Evolutionary conservation across 1,140 invertebrate genomes (phyloP).

Genomic region (Drosophila lacteicornis): DNA sequence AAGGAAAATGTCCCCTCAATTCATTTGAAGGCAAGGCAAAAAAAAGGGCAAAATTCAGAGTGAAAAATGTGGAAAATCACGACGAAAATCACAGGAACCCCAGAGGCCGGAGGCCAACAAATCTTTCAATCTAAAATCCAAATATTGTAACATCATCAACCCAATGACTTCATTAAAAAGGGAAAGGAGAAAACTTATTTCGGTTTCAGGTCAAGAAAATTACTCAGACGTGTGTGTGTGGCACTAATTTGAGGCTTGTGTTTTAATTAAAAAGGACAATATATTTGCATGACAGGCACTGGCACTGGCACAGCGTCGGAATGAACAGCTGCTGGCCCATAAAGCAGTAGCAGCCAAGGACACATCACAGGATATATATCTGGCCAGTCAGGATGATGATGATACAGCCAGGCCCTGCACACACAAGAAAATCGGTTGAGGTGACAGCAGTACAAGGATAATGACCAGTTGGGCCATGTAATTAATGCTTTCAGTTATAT

Average conservation of each 20-base stretch:
- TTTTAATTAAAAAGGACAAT: constrained; percentile 83
- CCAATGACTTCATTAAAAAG: constrained; percentile 63
- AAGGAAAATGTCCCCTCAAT: constrained; percentile 41
- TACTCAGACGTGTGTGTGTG: constrained; percentile 19
- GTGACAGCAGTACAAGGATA: constrained; percentile 32
- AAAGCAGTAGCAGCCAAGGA: constrained; percentile 47
- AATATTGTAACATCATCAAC: constrained; percentile 67
- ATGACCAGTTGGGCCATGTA: constrained; percentile 18
- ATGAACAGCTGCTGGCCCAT: constrained; percentile 71
- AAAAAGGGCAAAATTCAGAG: constrained; percentile 30
- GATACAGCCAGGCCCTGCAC: not conserved
- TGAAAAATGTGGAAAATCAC: constrained; percentile 49
- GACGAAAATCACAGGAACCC: constrained; percentile 26
- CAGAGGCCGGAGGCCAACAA: constrained; percentile 53
- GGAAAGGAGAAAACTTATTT: constrained; percentile 41
- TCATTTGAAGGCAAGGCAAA: not conserved
- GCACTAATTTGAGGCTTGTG: constrained; percentile 79
- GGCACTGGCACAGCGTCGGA: constrained; percentile 27
- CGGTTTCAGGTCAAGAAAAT: constrained; percentile 54
- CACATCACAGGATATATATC: constrained; percentile 24
- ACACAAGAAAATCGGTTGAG: constrained; percentile 35
- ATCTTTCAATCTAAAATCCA: constrained; percentile 57
- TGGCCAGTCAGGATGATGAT: constrained; percentile 21
- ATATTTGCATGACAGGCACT: constrained; percentile 74
- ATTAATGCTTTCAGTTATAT: constrained; percentile 23